phyloP scores from a whole-genome alignment of 2,113 vertebrate genomes.

The Pterocles gutturalis region DNA sequence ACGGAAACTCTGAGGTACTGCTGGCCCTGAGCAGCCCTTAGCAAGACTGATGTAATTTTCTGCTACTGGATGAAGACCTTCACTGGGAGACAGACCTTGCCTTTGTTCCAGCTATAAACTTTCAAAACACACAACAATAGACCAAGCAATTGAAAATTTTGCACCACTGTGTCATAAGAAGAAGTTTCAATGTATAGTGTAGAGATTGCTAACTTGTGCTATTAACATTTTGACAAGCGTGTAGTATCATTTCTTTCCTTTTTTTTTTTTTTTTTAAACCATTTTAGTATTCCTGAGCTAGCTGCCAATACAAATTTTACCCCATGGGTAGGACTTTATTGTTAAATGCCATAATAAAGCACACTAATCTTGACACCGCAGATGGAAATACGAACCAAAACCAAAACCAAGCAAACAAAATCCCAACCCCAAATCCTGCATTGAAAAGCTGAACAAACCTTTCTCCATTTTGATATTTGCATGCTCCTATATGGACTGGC shows the following conservation, averaged over 20 bases:
- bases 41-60: conserved; percentile 30
- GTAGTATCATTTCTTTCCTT: conserved; percentile 76
- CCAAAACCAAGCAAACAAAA: conserved; percentile 60
- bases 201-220: conserved; percentile 87
- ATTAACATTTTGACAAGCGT: conserved; percentile 85
- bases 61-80: conserved; percentile 19
- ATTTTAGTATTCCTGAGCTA: conserved; percentile 80
- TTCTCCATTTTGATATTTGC: conserved; percentile 87
- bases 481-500: conserved; percentile 87
- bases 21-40: conserved; percentile 24
- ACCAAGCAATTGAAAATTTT: conserved; percentile 73
- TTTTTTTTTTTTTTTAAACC: conserved; percentile 65
- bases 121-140: conserved; percentile 34
- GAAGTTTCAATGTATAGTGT: conserved; percentile 82
- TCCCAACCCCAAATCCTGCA: conserved; percentile 66
- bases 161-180: conserved; percentile 79
- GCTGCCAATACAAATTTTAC: conserved; percentile 83
- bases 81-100: conserved; percentile 45
- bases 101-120: conserved; percentile 54
- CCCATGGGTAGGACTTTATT: conserved; percentile 87
- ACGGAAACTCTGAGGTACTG: not conserved
- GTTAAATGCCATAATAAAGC: conserved; percentile 81
- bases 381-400: conserved; percentile 79
- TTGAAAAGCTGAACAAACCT: conserved; percentile 67
- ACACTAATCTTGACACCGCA: conserved; percentile 78